Base-by-base conservation (phyloP, 1,140 invertebrate species). In the Trachymyrmex septentrionalis region DNA sequence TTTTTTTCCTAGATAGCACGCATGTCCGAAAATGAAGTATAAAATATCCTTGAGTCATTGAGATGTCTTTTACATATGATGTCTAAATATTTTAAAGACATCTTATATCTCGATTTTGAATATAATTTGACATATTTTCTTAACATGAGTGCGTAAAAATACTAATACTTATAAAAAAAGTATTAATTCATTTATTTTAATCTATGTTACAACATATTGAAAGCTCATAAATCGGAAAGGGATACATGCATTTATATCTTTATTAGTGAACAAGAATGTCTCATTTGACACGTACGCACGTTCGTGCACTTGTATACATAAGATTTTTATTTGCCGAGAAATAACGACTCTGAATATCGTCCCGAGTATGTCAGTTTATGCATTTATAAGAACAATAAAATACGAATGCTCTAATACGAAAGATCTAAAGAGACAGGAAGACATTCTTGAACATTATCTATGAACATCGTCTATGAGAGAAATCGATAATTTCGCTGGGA, bases 351-450 rank as follows among this genome's bases (percentile, higher is more conserved):
- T 21, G 21, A 2, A 69, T 69, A 48, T 34, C 14, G 6, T 69
- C 21, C 21, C 48, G 1, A 9, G 9, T 30, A 0, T 3, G 21
- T 24, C 55, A 55, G 14, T 38, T 50, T 84, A 61, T 38, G 12
- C n/a, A 61, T 71, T 30, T 44, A 38, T 61, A 82, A 14, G 24
- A 7, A 48, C 14, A 27, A 73, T 61, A 73, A 84, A 82, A 48
- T 50, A 48, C 9, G 55, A 61, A 30, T 73, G 30, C 4, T 30
- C 30, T 30, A 30, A 30, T 30, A 30, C 55, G 72, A 7, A 12
- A 44, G 16, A 59, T 59, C 16, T 27, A 30, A 38, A 82, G 6
- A 19, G 44, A 55, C 14, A 61, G 69, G 38, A 73, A 73, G 80
- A 73, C 53, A 48, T 48, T 72, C 44, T 71, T 48, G 38, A 72